phyloP scores from a whole-genome alignment of 2,113 vertebrate genomes.

The Thinocorus orbignyianus region DNA sequence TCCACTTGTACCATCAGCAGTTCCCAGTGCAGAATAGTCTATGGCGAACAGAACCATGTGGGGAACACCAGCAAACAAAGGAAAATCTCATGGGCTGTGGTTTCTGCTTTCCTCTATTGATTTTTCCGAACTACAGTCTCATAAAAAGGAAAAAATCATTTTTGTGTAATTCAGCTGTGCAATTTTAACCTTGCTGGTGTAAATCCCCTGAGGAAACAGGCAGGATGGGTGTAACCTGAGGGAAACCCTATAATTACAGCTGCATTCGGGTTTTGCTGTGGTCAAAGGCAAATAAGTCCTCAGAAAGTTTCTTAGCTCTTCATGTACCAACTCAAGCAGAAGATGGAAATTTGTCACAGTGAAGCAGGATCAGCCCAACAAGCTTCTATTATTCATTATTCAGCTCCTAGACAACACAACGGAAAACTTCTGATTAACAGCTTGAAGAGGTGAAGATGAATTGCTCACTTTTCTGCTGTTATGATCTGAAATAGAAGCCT shows the following conservation, averaged over 20 bases:
- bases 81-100: neutral
- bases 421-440: neutral
- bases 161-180: neutral
- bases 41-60: neutral
- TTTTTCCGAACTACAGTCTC: neutral
- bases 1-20: neutral
- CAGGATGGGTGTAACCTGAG: neutral
- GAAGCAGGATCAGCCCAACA: neutral
- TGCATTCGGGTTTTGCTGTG: neutral
- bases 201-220: neutral
- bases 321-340: neutral
- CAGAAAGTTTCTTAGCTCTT: neutral
- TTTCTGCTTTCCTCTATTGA: neutral
- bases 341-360: neutral
- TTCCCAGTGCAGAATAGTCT: neutral
- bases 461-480: neutral
- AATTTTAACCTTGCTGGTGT: neutral
- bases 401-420: neutral
- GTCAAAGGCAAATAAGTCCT: neutral
- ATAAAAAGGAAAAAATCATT: neutral
- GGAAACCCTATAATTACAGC: neutral
- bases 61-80: neutral
- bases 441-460: neutral
- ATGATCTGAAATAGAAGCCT: neutral
- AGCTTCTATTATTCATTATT: neutral